Evolutionary conservation across 2,888 invertebrate species (phyloP), one percentile per base, ranked within the genome.

Genomic region (Ennomos fuscantarius): DNA sequence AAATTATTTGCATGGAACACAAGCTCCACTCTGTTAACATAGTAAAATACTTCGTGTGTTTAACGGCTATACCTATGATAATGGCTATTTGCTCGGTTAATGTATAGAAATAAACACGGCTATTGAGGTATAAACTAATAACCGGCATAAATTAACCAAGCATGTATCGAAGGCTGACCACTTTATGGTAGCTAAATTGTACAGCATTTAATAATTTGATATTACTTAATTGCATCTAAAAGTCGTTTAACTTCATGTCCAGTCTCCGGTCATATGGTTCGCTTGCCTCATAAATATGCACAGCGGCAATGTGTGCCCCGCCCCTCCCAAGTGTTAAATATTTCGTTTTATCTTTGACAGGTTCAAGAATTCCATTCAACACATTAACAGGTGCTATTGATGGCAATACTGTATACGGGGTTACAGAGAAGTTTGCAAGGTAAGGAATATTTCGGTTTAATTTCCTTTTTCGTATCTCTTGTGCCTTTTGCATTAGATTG

Each of bases 371-470:
- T 53, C 97, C 96, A 54, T 97, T 96, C 88, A 98, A 98, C 83
- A 96, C 97, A 0, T 88, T 98, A 34, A 97, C 98, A 2, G 96
- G 97, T 32, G 95, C 95, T 15, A 93, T 98, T 36, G 98, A 98
- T 84, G 98, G 95, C 47, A 97, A 97, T 79, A 98, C 97, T 1
- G 95, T 98, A 1, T 98, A 98, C 75, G 98, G 98, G 42, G 96
- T 97, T 8, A 96, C 95, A 49, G 97, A 97, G 76, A 93, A 95
- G 69, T 96, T 96, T 78, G 92, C 97, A 36, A 95, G 95, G 95
- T 96, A 84, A 74, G 1, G 33, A 8, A 11, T 12, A n/a, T 39
- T 43, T 15, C 24, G 24, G 24, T 24, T 3, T 24, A 24, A 24
- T 24, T 24, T 24, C 1, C 24, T 1, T 0, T 24, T 6, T 24